phyloP scores from a whole-genome alignment of 1,140 invertebrate species.

The Belonocnema kinseyi region DNA sequence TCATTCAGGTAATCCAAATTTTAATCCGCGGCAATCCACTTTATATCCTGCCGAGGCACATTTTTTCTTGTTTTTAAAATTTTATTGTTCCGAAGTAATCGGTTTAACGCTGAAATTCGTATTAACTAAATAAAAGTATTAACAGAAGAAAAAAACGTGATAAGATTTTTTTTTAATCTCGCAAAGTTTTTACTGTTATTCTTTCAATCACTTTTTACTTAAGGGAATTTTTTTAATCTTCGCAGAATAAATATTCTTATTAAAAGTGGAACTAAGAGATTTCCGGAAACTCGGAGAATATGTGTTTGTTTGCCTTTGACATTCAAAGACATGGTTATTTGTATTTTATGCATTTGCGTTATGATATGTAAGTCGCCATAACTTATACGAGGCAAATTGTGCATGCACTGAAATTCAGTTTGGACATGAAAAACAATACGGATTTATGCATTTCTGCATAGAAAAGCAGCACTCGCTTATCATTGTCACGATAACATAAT shows the following conservation, averaged over 20 bases:
- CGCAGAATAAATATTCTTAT: neutral
- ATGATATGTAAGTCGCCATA: slow-evolving; percentile 8
- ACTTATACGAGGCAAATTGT: slow-evolving; percentile 5
- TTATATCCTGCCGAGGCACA: too few species aligned
- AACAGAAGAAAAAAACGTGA: too few species aligned
- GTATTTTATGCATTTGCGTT: slow-evolving; percentile 3
- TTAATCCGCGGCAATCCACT: too few species aligned
- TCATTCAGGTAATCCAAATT: too few species aligned
- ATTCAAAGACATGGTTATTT: slow-evolving; percentile 5
- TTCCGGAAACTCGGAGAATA: neutral
- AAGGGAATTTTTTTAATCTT: too few species aligned
- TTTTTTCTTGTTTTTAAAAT: too few species aligned
- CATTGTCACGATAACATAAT: neutral
- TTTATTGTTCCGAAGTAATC: too few species aligned
- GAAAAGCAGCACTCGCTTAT: slow-evolving; percentile 23
- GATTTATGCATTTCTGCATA: neutral
- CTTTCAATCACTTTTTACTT: too few species aligned
- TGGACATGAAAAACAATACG: slow-evolving; percentile 11
- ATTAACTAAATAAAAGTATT: too few species aligned
- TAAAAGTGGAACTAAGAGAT: neutral
- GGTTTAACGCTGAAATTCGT: too few species aligned
- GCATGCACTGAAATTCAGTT: slow-evolving; percentile 1
- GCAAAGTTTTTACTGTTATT: too few species aligned
- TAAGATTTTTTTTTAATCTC: too few species aligned
- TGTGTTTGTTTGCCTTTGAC: slow-evolving; percentile 19